These are phyloP conservation scores for Oxyteleia sp. DNA, from an alignment of 2,888 invertebrate species.

Conservation along the genomic window DNA sequence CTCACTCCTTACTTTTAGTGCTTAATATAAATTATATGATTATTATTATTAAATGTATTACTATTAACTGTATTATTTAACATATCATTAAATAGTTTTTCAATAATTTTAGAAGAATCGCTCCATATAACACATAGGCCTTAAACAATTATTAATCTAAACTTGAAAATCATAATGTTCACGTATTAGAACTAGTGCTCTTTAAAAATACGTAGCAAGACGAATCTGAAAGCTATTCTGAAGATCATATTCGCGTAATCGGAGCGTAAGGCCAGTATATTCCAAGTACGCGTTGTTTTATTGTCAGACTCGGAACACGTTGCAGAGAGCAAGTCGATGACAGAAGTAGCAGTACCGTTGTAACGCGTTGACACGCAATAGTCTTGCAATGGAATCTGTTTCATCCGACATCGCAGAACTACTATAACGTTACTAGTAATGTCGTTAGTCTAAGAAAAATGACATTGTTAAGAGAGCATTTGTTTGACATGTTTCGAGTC, in stretches of 20 bases:
- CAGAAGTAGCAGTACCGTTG: conserved; percentile 55
- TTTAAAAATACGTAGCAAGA: conserved; percentile 14
- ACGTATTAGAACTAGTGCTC: background rate
- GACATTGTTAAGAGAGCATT: background rate
- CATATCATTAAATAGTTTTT: too few species aligned
- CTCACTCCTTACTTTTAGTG: too few species aligned
- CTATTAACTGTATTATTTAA: too few species aligned
- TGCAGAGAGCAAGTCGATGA: conserved; percentile 44
- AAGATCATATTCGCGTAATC: conserved; percentile 79
- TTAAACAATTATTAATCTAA: too few species aligned
- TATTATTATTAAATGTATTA: too few species aligned
- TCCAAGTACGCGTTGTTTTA: conserved; percentile 24
- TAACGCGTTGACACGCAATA: conserved; percentile 48
- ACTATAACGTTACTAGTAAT: conserved; percentile 36
- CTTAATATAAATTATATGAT: too few species aligned
- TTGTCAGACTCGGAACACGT: conserved; percentile 33
- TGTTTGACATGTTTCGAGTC: background rate
- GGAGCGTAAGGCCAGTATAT: conserved; percentile 55
- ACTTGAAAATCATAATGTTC: background rate
- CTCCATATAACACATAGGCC: too few species aligned
- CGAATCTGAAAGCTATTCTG: conserved; percentile 23
- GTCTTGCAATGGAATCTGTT: conserved; percentile 27
- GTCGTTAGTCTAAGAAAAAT: conserved; percentile 23
- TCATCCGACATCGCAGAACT: conserved; percentile 23
- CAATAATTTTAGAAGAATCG: too few species aligned